A percentile compares a stretch with the other conserved stretches of the same genome.
Conservation (phyloP, 2,113 vertebrate species). For the Parus major region DNA sequence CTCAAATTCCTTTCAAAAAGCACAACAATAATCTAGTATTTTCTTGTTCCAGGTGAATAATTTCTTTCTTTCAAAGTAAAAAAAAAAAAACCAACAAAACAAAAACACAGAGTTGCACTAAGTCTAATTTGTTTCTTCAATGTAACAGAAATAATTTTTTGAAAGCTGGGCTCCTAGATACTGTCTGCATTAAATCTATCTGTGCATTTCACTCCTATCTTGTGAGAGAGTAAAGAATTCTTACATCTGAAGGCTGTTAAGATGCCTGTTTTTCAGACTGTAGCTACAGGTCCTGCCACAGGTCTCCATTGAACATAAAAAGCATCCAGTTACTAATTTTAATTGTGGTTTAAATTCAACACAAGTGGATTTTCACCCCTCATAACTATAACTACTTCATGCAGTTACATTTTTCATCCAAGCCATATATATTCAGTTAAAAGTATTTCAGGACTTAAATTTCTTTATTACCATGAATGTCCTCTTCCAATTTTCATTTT, state of each 20-base stretch:
- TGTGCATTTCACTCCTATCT: not conserved
- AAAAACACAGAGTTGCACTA: not conserved
- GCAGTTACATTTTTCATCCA: not conserved
- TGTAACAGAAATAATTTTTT: not conserved
- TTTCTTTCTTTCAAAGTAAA: not conserved
- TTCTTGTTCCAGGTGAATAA: not conserved
- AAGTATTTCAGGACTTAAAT: not conserved
- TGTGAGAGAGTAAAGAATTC: not conserved
- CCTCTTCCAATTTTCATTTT: not conserved
- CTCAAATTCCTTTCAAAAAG: not conserved
- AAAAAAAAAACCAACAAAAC: not conserved
- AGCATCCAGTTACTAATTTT: not conserved
- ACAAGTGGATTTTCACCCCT: not conserved
- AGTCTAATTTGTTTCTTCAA: not conserved
- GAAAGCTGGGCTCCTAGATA: not conserved
- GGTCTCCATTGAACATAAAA: not conserved
- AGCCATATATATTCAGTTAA: not conserved
- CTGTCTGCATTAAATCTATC: not conserved
- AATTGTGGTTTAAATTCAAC: not conserved
- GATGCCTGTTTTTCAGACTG: not conserved
- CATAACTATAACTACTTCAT: not conserved
- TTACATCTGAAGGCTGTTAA: not conserved
- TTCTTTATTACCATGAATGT: fast-evolving
- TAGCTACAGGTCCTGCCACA: not conserved
- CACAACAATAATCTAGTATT: not conserved